Percentiles rank a stretch among this genome's conserved stretches.
Conservation (phyloP, 2,797 vertebrate species). For the Amniataba percoides region DNA sequence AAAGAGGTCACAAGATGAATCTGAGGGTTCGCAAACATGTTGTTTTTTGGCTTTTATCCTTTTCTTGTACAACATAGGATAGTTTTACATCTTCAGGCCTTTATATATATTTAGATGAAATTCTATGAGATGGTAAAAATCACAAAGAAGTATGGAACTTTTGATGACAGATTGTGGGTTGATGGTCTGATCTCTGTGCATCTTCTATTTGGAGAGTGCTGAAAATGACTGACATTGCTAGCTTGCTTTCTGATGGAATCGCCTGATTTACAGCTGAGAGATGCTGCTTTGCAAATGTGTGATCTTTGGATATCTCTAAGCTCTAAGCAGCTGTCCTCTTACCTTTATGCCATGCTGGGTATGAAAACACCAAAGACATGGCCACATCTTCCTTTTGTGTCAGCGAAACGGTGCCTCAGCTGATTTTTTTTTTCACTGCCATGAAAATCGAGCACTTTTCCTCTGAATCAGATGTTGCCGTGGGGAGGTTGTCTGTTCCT, state of each 20-base stretch:
- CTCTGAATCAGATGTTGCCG: constrained; percentile 12
- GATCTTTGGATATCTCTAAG: not conserved
- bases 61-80: not conserved
- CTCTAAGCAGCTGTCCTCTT: not conserved
- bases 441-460: constrained; percentile 16
- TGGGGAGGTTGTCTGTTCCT: constrained; percentile 1
- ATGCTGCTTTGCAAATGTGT: not conserved
- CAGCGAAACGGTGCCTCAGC: not conserved
- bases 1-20: not conserved
- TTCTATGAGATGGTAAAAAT: not conserved
- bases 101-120: not conserved
- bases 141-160: not conserved
- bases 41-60: too few species aligned
- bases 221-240: not conserved
- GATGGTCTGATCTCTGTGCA: not conserved
- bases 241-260: not conserved
- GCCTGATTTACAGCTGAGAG: not conserved
- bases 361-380: constrained; percentile 5
- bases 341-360: not conserved
- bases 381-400: too few species aligned
- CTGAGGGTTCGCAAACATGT: not conserved
- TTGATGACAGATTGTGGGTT: not conserved
- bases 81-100: not conserved
- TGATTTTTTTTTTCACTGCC: not conserved
- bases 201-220: not conserved